Base-by-base conservation (phyloP, 2,888 invertebrate genomes). In the Subacronicta megacephala region DNA sequence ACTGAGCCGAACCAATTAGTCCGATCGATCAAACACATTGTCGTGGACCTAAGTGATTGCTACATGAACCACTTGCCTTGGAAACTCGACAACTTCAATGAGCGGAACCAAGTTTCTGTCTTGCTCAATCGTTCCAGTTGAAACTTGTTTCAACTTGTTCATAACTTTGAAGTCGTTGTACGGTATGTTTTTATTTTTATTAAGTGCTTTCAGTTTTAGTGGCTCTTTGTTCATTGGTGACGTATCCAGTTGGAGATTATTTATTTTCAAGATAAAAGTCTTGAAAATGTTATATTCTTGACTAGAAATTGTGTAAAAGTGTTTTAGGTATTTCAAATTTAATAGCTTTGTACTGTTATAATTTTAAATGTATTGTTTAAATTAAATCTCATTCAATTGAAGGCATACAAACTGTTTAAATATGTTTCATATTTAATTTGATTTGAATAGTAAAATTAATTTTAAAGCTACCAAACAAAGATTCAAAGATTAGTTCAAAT, bases 1-100 rank as follows among this genome's bases (percentile, higher is more conserved):
- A 59, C 41, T 60, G 42, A 43, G 35, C 15, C 37, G 35, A 50
- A 66, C 35, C 42, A 73, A 73, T 72, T 73, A 72, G 54, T 62
- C 37, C 42, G 54, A 66, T 72, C 63, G 55, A 73, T 72, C 73
- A 70, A 66, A 72, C 59, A 72, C 55, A 62, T 47, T 67, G 71
- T 67, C 67, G 41, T 41, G n/a, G 17, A 63, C 46, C 42, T 56
- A 60, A 70, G 66, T 66, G 56, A 72, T 72, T 55, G 59, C 47
- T 53, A 58, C 57, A 51, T 40, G 57, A 53, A 54, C 43, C 29
- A 54, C 18, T 56, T 50, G 31, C 45, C 49, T 56, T 57, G 18
- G 18, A 41, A 68, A 71, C 51, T 60, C 41, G 41, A 31, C 35
- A 67, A 46, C 61, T 62, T 58, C 53, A 58, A 54, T 58, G 43